Evolutionary conservation across 23 tunicate genomes (phyloP).

Genomic region (Aplidium turbinatum): DNA sequence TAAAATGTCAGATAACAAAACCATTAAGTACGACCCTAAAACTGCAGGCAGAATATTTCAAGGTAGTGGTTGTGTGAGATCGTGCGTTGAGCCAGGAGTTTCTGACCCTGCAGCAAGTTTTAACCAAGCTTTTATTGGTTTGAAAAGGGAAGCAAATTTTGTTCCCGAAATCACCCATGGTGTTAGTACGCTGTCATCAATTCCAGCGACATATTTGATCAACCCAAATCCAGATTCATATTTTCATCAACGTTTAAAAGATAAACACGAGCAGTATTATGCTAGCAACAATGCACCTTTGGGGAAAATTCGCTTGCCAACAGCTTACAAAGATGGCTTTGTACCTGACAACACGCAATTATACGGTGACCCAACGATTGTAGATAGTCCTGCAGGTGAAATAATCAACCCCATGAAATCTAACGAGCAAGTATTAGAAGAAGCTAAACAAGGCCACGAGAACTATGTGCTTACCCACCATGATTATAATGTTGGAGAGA

Average conservation of each 20-base stretch:
- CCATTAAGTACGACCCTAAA: conserved; percentile 5
- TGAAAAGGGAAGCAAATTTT: neutral
- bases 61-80: conserved; percentile 64
- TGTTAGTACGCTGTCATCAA: conserved; percentile 18
- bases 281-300: conserved; percentile 32
- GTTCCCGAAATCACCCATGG: conserved; percentile 45
- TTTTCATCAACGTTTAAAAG: conserved; percentile 41
- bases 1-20: neutral
- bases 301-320: conserved; percentile 15
- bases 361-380: conserved; percentile 31
- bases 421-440: conserved; percentile 47
- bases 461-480: conserved; percentile 70
- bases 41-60: conserved; percentile 64
- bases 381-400: conserved; percentile 51
- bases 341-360: conserved; percentile 38
- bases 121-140: conserved; percentile 14
- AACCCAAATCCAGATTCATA: conserved; percentile 35
- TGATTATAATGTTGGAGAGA: conserved; percentile 85
- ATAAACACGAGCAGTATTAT: conserved; percentile 42
- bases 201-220: conserved; percentile 29
- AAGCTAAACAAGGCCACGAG: conserved; percentile 63
- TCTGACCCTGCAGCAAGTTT: too few species aligned
- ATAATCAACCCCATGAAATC: conserved; percentile 74
- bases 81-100: conserved; percentile 28
- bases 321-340: conserved; percentile 2